Evolutionary conservation across 2,888 invertebrate species (phyloP), one percentile per base, ranked within the genome.

Genomic region (Rugalucina vietnamica): DNA sequence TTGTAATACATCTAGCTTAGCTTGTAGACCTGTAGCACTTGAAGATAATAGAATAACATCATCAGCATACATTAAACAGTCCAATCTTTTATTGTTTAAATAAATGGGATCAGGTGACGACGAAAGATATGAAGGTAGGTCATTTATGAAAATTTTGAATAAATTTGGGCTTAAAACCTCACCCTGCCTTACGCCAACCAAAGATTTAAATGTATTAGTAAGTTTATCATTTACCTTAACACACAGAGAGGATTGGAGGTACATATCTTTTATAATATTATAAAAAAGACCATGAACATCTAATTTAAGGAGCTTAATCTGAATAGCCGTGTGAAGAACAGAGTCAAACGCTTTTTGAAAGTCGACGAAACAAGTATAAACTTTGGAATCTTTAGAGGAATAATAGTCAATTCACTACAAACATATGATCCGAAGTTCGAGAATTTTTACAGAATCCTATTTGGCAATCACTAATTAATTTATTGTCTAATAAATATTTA

Each of bases 71-170:
- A 75, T 32, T 75, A 50, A n/a, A n/a, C n/a, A n/a, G n/a, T 74
- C 50, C 29, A 74, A 27, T 37, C 60, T 60, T 60, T 60, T 29
- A 18, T 60, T 60, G 18, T 60, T 60, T 24, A 75, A 29, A 65
- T 37, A 14, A n/a, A 54, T 27, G 39, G 37, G 27, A 27, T 60
- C 39, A 21, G 32, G 65, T 39, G 36, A n/a, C 3, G 37, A 18
- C 29, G 39, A 27, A 32, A 76, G 39, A 27, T 39, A 39, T 14
- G 60, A 29, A 24, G 39, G 24, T 18, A 60, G 10, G 29, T 60
- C 76, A 60, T 76, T 76, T 27, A 76, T 60, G 39, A 76, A 76
- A 36, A 76, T 39, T 39, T 65, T 76, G 29, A 76, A 76, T 14
- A 65, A 18, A 29, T 37, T 76, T 27, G 76, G 76, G 18, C 76